Base-by-base conservation (phyloP, 1,140 invertebrate genomes). In the Pteromalus puparum region DNA sequence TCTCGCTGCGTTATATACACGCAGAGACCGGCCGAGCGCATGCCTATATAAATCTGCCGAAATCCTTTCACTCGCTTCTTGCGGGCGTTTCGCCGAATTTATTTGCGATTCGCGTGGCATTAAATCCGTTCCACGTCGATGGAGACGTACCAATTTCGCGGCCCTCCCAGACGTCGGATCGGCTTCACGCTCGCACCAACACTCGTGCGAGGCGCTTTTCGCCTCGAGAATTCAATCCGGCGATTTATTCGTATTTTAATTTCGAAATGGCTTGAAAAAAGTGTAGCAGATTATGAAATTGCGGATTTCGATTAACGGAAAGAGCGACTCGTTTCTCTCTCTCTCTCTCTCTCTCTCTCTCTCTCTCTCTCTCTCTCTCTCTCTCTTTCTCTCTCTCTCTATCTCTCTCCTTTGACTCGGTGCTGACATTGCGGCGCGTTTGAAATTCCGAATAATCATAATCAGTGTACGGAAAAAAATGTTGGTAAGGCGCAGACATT, bases 61-160 rank as follows among this genome's bases (percentile, higher is more conserved):
- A 79, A 83, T 73, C 38, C 67, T 81, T 61, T 78, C 67, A 70
- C 76, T 73, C 67, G 75, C 1, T 13, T 67, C 65, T 53, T 38
- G 5, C 76, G 38, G 46, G 18, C 9, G 28, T 67, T 83, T 34
- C 76, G n/a, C 67, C 77, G 70, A 84, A 84, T 83, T 83, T 73
- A 83, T 73, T 30, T 42, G 42, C 34, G 10, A 48, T 77, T 78
- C 42, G 74, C 75, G 15, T 83, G 42, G 82, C 18, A 84, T 73
- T 65, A 78, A 84, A 72, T 73, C 73, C 76, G 21, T 74, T 79
- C n/a, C 67, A 24, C 42, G 65, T 65, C 75, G 48, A 78, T 70
- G 46, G 46, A 84, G 65, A 72, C 79, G 79, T 81, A 81, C 42
- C 67, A 81, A 24, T 74, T 81, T 81, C 79, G 15, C 61, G 65